A percentile compares a stretch with the other conserved stretches of the same genome.
phyloP scores from a whole-genome alignment of 2,888 invertebrate genomes.

The Megamerina dolium region DNA sequence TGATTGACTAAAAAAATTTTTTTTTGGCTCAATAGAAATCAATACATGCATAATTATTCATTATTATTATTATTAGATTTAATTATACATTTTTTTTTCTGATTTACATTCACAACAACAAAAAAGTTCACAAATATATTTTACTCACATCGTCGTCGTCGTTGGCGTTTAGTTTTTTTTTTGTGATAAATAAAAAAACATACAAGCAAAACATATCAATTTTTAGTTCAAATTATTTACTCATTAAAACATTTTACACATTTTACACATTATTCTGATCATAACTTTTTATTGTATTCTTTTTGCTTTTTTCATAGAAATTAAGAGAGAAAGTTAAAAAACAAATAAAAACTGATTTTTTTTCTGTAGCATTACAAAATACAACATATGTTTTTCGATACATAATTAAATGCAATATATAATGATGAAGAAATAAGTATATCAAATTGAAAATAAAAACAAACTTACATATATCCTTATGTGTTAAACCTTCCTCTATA shows the following conservation, averaged over 20 bases:
- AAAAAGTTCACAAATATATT: slow-evolving; percentile 38
- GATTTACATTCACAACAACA: slow-evolving; percentile 35
- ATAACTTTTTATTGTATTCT: not conserved
- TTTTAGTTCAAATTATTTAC: too few species aligned
- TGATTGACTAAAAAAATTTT: too few species aligned
- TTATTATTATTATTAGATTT: slow-evolving; percentile 11
- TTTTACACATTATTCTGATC: slow-evolving; percentile 16
- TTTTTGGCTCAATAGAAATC: slow-evolving; percentile 2
- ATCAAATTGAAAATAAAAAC: too few species aligned
- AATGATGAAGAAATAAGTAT: too few species aligned
- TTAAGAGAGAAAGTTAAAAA: too few species aligned
- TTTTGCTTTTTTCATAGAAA: slow-evolving; percentile 10
- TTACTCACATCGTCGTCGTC: slow-evolving; percentile 6
- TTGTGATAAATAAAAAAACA: slow-evolving; percentile 16
- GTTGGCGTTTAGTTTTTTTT: slow-evolving; percentile 14
- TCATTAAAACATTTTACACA: too few species aligned
- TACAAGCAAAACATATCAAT: slow-evolving; percentile 8
- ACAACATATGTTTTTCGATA: too few species aligned
- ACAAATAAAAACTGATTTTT: too few species aligned
- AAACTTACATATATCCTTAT: too few species aligned
- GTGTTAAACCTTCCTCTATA: too few species aligned
- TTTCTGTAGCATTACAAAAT: too few species aligned
- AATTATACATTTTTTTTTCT: slow-evolving; percentile 11
- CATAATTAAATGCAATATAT: too few species aligned
- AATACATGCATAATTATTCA: slow-evolving; percentile 2